Percentiles rank a stretch among this genome's conserved stretches.
Evolutionary conservation across 37 sponge, comb jelly and placozoan genomes (phyloP).

Genomic region (Halichondria panicea): DNA sequence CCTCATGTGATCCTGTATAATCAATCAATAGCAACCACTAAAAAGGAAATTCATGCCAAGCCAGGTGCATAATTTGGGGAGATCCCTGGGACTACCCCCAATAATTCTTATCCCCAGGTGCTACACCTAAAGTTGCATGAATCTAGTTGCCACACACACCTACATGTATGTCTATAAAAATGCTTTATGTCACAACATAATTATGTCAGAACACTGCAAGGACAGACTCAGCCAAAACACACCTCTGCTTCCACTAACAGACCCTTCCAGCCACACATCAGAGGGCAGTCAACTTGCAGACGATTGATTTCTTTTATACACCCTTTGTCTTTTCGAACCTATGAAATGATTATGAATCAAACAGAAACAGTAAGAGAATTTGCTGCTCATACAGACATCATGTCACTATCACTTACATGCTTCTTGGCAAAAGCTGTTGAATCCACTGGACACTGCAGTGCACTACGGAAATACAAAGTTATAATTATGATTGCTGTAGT

Average conservation of each 20-base stretch:
- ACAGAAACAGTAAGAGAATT: too few species aligned
- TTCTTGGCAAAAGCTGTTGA: too few species aligned
- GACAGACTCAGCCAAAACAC: background rate
- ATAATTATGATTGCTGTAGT: background rate
- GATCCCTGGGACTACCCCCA: too few species aligned
- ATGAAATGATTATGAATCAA: too few species aligned
- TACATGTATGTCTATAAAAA: background rate
- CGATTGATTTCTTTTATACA: conserved; percentile 31
- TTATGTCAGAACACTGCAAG: background rate
- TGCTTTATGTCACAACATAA: background rate
- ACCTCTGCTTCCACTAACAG: conserved; percentile 1
- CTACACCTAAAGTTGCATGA: too few species aligned
- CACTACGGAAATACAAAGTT: background rate
- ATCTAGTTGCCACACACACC: too few species aligned
- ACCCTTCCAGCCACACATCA: conserved; percentile 27
- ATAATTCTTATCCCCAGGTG: too few species aligned
- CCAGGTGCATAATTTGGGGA: background rate
- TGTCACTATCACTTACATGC: too few species aligned
- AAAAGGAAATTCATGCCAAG: background rate
- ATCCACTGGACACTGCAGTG: too few species aligned
- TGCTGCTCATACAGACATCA: too few species aligned
- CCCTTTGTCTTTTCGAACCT: conserved; percentile 42
- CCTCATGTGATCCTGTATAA: too few species aligned
- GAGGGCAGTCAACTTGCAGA: conserved; percentile 33
- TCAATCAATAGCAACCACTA: background rate